Conservation (phyloP, 2,888 invertebrate genomes). For the Lamellibrachia satsuma region DNA sequence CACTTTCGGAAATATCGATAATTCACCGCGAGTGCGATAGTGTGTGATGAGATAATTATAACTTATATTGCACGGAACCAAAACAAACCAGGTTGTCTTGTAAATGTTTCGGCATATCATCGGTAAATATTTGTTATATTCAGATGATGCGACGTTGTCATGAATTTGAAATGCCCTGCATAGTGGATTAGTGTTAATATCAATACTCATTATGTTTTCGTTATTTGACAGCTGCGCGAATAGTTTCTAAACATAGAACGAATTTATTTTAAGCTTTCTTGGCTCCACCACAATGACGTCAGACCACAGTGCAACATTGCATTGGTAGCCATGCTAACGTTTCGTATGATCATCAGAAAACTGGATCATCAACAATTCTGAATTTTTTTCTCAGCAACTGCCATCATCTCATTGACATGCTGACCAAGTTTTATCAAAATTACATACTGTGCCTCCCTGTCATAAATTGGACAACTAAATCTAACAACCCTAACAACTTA, state of each 20-base stretch:
- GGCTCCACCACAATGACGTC: background rate
- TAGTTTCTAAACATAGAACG: background rate
- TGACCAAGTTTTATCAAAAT: too few species aligned
- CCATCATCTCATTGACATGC: too few species aligned
- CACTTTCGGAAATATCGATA: constrained; percentile 8
- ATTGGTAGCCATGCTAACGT: too few species aligned
- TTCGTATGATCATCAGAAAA: too few species aligned
- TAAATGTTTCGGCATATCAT: background rate
- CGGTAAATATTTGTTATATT: background rate
- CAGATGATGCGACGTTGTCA: background rate
- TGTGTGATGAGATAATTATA: background rate
- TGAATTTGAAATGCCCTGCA: background rate
- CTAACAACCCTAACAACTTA: too few species aligned
- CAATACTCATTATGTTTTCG: background rate
- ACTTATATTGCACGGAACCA: background rate
- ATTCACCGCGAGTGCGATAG: background rate
- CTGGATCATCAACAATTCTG: too few species aligned
- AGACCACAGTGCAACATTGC: background rate
- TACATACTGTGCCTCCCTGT: too few species aligned
- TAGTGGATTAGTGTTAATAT: background rate
- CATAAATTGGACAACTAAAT: too few species aligned
- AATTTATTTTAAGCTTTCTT: background rate
- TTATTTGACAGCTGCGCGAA: background rate
- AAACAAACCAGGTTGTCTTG: background rate
- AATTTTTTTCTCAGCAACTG: too few species aligned